phyloP scores from a whole-genome alignment of 2,888 invertebrate genomes.

The Tachina lurida region DNA sequence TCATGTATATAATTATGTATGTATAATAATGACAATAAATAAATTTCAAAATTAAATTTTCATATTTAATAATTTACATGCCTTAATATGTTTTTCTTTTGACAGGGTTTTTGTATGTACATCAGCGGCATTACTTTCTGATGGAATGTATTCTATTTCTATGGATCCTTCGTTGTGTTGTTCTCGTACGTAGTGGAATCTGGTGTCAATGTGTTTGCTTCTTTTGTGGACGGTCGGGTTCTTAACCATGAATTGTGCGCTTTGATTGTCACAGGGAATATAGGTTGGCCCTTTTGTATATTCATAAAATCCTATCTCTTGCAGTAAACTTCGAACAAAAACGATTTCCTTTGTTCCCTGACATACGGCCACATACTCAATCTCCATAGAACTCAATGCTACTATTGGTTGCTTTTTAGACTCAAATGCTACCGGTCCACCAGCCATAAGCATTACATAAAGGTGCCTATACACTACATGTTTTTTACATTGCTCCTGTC shows the following conservation, averaged over 20 bases:
- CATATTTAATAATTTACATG: conserved; percentile 19
- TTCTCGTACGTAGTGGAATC: conserved; percentile 59
- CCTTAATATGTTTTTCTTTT: conserved; percentile 49
- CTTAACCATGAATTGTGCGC: conserved; percentile 18
- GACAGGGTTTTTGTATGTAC: conserved; percentile 57
- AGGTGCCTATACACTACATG: no score
- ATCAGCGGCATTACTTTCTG: conserved; percentile 61
- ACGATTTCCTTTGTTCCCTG: conserved; percentile 64
- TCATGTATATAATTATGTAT: no score
- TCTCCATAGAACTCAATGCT: neutral
- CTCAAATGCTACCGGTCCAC: conserved; percentile 66
- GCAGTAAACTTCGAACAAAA: conserved; percentile 61
- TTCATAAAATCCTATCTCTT: conserved; percentile 55
- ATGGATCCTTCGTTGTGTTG: conserved; percentile 35
- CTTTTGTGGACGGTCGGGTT: conserved; percentile 65
- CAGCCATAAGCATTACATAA: conserved; percentile 60
- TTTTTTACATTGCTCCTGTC: no score
- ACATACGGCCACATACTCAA: conserved; percentile 67
- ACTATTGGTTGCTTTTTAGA: conserved; percentile 66
- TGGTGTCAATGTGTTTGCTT: conserved; percentile 70
- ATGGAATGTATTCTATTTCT: neutral
- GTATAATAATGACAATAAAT: no score
- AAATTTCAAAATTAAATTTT: neutral
- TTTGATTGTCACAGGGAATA: no score
- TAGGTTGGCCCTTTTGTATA: neutral